Conservation (phyloP, 2,113 vertebrate species). For the Aythya baeri region DNA sequence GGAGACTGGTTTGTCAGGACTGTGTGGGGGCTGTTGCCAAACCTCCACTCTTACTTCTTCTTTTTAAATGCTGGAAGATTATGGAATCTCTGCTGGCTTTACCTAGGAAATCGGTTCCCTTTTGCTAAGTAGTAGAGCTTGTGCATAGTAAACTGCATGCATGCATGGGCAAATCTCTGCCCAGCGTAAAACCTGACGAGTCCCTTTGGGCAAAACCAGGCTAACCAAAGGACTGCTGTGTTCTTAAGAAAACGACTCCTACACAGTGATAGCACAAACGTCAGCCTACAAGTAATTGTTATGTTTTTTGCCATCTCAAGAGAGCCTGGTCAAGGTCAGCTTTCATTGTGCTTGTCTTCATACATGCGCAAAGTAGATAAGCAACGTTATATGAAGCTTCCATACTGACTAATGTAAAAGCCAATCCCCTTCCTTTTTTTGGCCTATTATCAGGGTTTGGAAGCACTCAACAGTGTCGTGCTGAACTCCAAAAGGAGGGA, state of each 20-base stretch:
- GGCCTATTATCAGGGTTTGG: not conserved
- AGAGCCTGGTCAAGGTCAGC: not conserved
- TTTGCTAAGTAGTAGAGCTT: not conserved
- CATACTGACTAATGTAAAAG: not conserved
- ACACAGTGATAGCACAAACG: not conserved
- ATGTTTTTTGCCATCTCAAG: not conserved
- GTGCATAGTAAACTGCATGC: not conserved
- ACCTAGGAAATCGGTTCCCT: not conserved
- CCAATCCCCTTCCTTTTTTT: not conserved
- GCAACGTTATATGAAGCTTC: not conserved
- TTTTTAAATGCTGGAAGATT: not conserved
- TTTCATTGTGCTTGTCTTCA: not conserved
- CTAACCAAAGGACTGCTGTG: not conserved
- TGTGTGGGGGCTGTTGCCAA: not conserved
- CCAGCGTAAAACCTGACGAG: not conserved
- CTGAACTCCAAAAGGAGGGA: not conserved
- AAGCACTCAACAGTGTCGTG: not conserved
- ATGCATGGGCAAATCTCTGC: not conserved
- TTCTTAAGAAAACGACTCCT: not conserved
- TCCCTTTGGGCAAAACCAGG: not conserved
- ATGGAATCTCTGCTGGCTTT: not conserved
- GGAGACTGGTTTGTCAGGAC: slow-evolving; percentile 24
- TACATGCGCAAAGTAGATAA: not conserved
- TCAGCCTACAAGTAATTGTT: not conserved
- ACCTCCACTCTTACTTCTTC: not conserved